phyloP scores from a whole-genome alignment of 2,113 vertebrate species.

The Oreochromis tanganicae region DNA sequence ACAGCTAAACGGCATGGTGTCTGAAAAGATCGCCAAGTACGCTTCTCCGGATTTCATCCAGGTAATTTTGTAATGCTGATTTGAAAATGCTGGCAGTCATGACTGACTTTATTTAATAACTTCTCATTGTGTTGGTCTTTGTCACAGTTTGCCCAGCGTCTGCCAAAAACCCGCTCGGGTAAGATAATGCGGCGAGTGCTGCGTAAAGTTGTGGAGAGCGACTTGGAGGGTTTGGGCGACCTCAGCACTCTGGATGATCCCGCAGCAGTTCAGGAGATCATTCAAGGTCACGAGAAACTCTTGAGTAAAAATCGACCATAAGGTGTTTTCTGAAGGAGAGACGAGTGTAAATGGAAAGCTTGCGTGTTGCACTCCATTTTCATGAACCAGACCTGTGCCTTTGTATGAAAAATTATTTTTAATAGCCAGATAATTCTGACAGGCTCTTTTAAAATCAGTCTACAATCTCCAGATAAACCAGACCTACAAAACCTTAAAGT shows the following conservation, averaged over 20 bases:
- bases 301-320: not conserved
- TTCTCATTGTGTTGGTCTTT: not conserved
- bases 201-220: constrained; percentile 72
- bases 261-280: constrained; percentile 66
- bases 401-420: not conserved
- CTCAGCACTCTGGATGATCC: constrained; percentile 77
- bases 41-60: constrained; percentile 74
- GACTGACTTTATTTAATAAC: not conserved
- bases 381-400: not conserved
- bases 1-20: constrained; percentile 64
- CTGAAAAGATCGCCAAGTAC: constrained; percentile 74
- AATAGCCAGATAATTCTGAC: not conserved
- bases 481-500: not conserved
- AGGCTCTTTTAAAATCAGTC: not conserved
- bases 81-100: not conserved
- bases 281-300: constrained; percentile 54
- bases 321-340: not conserved
- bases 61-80: constrained; percentile 43
- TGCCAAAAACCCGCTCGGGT: constrained; percentile 78
- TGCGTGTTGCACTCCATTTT: not conserved
- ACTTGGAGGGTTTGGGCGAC: constrained; percentile 70
- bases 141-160: constrained; percentile 42
- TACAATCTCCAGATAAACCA: not conserved
- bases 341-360: not conserved
- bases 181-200: constrained; percentile 80